Percentiles rank a stretch among this genome's conserved stretches.
Evolutionary conservation across 1,140 invertebrate species (phyloP).

Genomic region (Drosophila nigrodunni): DNA sequence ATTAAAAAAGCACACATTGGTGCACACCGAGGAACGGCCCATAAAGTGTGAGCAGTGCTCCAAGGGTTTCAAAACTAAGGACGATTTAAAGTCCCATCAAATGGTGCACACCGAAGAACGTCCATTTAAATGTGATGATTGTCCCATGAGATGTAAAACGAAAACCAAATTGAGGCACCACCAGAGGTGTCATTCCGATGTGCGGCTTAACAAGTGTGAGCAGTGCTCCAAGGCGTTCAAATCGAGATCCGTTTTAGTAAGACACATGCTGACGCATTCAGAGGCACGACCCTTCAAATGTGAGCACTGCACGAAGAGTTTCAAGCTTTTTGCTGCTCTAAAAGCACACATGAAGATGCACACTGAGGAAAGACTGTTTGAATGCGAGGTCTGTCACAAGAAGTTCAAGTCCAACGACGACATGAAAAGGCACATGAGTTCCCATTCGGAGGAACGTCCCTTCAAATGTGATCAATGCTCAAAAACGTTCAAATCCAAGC

Average conservation of each 20-base stretch:
- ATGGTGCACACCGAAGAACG: not conserved
- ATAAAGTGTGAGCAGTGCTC: not conserved
- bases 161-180: not conserved
- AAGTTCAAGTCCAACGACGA: not conserved
- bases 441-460: not conserved
- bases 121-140: not conserved
- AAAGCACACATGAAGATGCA: not conserved
- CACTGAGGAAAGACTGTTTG: not conserved
- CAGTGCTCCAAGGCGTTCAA: not conserved
- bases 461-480: not conserved
- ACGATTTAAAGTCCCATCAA: not conserved
- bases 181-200: not conserved
- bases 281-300: not conserved
- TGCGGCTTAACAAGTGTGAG: not conserved
- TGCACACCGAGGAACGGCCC: not conserved
- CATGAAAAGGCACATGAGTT: not conserved
- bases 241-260: not conserved
- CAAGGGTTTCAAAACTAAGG: not conserved
- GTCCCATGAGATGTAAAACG: not conserved
- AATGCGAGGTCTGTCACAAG: not conserved
- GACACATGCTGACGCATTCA: not conserved
- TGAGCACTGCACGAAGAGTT: not conserved
- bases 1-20: not conserved
- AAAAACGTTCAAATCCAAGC: not conserved
- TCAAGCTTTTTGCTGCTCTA: not conserved